Evolutionary conservation across 2,113 vertebrate species (phyloP).

Genomic region (Pseudorasbora parva): DNA sequence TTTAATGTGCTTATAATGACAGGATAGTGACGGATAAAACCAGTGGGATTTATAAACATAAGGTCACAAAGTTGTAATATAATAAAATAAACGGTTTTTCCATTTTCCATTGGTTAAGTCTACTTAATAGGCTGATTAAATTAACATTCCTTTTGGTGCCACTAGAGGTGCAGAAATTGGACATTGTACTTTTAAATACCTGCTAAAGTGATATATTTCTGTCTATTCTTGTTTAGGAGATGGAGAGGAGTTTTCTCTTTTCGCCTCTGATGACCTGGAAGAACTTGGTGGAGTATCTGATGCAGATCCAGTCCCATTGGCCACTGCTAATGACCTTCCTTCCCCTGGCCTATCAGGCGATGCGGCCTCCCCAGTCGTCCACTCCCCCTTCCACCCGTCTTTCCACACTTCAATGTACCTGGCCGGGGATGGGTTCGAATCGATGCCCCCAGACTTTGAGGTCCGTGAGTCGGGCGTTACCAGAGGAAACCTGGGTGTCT

Average conservation of each 20-base stretch:
- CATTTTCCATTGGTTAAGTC: background rate
- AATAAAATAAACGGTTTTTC: background rate
- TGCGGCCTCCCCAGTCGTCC: conserved; percentile 80
- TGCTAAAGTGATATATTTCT: conserved; percentile 21
- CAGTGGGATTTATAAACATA: background rate
- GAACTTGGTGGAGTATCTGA: conserved; percentile 76
- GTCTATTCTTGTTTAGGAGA: conserved; percentile 77
- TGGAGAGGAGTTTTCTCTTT: conserved; percentile 82
- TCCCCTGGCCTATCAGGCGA: conserved; percentile 85
- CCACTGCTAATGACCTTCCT: conserved; percentile 72
- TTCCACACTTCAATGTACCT: conserved; percentile 78
- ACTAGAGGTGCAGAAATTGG: background rate
- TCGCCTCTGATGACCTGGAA: conserved; percentile 81
- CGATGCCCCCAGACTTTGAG: conserved; percentile 89
- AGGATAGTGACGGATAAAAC: background rate
- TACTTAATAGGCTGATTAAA: background rate
- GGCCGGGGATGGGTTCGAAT: conserved; percentile 78
- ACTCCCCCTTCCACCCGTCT: conserved; percentile 82
- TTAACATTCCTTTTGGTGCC: background rate
- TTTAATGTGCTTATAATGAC: background rate
- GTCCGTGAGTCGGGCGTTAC: conserved; percentile 86
- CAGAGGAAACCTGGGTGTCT: conserved; percentile 87
- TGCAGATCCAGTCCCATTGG: conserved; percentile 71
- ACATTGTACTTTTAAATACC: background rate
- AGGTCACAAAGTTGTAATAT: background rate